phyloP scores from a whole-genome alignment of 2,888 invertebrate genomes.

The Eupithecia tripunctaria region DNA sequence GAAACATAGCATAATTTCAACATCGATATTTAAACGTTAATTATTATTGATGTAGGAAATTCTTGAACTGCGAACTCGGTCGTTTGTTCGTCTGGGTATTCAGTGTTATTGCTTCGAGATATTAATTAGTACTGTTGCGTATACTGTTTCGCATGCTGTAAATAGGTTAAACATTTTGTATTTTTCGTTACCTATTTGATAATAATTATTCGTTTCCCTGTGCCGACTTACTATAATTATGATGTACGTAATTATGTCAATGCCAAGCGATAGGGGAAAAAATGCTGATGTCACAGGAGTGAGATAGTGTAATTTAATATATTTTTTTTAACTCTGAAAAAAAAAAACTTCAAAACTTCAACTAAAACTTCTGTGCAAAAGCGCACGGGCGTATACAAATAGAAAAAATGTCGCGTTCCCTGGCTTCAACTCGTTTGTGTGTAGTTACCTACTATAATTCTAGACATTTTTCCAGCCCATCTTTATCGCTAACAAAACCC shows the following conservation, averaged over 20 bases:
- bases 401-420: not conserved
- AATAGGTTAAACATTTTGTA: not conserved
- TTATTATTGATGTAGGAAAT: slow-evolving; percentile 44
- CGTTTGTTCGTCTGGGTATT: slow-evolving; percentile 38
- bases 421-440: not conserved
- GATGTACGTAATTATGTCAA: not conserved
- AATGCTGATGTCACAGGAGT: not conserved
- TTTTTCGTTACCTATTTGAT: not conserved
- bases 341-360: not conserved
- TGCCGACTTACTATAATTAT: not conserved
- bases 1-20: slow-evolving; percentile 36
- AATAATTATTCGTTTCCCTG: not conserved
- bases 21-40: slow-evolving; percentile 43
- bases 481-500: not conserved
- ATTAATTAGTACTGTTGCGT: slow-evolving; percentile 26
- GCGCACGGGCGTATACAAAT: not conserved
- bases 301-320: not conserved
- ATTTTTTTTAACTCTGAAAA: not conserved
- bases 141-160: not conserved
- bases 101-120: slow-evolving; percentile 34
- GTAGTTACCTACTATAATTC: not conserved
- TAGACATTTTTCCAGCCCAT: not conserved
- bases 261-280: not conserved
- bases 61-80: slow-evolving; percentile 39
- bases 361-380: not conserved